phyloP scores from a whole-genome alignment of 2,888 invertebrate genomes.

The Thyatira batis region DNA sequence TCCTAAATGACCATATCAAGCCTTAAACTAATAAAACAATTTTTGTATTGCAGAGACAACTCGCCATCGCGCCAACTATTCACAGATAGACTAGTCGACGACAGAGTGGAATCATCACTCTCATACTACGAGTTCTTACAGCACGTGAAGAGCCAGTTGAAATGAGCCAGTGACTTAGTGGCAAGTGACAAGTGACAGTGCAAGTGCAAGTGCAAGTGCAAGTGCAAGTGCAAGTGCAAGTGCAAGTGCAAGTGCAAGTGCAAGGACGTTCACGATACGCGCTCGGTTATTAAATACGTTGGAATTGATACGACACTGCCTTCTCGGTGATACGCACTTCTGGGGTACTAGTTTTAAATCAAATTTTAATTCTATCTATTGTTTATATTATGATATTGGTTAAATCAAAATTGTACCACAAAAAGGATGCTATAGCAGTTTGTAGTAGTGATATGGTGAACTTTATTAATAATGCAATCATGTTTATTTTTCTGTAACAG shows the following conservation, averaged over 20 bases:
- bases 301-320: constrained; percentile 50
- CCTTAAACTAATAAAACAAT: constrained; percentile 5
- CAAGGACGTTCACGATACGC: neutral
- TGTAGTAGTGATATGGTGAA: no score
- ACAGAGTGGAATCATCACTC: constrained; percentile 95
- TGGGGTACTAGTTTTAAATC: constrained; percentile 37
- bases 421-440: no score
- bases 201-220: constrained; percentile 6
- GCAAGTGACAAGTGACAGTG: constrained; percentile 30
- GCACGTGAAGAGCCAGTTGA: constrained; percentile 94
- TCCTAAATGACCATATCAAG: no score
- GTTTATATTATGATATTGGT: constrained; percentile 6
- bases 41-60: constrained; percentile 89
- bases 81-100: constrained; percentile 95
- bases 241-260: constrained; percentile 7
- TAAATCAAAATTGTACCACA: no score
- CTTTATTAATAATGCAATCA: no score
- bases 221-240: neutral
- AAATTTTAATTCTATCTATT: constrained; percentile 1
- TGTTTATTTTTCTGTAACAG: no score
- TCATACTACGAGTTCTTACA: constrained; percentile 99
- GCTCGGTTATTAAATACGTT: neutral
- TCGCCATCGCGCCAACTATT: constrained; percentile 91
- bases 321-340: constrained; percentile 40
- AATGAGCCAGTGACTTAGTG: constrained; percentile 80